Evolutionary conservation across 1,140 invertebrate genomes (phyloP), one percentile per base, ranked within the genome.

Genomic region (Dreissena polymorpha): DNA sequence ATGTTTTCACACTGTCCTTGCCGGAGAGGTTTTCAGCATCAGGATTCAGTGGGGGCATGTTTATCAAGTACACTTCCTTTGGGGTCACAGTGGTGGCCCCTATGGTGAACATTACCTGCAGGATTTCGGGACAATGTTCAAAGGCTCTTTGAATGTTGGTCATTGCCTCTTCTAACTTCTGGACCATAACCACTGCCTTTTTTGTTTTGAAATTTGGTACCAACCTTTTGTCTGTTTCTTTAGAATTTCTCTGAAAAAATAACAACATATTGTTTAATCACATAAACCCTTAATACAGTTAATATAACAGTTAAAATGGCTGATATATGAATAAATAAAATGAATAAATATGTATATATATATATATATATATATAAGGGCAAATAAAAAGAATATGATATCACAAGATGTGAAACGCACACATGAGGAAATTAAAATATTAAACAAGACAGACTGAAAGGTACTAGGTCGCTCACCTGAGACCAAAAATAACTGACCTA

Each of bases 11-110:
- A 69, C 85, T 90, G 25, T 78, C 67, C 71, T 87, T 86, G 6
- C 85, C 55, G 8, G 88, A 72, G 1, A 90, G 27, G 57, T 85
- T 85, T 18, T 89, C 86, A 12, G 87, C 87, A 55, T 91, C 90
- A 27, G 89, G 88, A 73, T 87, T 88, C 16, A 87, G 67, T 18
- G 85, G 85, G 7, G 90, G 90, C 18, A 91, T 74, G 39, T 83
- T 86, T 10, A 91, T 86, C 21, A 89, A 8, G 77, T 87, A 91
- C 0, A 86, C 83, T 86, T 91, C 90, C 73, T 89, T 91, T 53
- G 90, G 90, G 55, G 86, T 90, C n/a, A 90, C 74, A 23, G 86
- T 70, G 13, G 89, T 90, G 14, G 87, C 87, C 29, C 90, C 90
- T 18, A 91, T 71, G 12, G 89, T 39, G 57, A 91, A 64, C 18